Evolutionary conservation across 2,888 invertebrate genomes (phyloP).

Genomic region (Ypsolopha scabrella): DNA sequence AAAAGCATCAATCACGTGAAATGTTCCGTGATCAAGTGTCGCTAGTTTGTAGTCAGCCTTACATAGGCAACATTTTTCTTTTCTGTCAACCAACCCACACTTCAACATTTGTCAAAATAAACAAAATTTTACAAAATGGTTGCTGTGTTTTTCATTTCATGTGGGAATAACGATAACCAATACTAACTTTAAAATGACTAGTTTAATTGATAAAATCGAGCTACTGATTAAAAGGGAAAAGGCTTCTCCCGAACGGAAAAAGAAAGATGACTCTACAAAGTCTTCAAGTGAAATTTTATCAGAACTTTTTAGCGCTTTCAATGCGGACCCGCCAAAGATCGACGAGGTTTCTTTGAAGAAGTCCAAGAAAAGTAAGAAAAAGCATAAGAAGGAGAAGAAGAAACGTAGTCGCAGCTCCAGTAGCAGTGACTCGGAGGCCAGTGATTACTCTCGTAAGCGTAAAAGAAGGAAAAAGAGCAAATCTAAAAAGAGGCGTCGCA

Average conservation of each 20-base stretch:
- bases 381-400: conserved; percentile 73
- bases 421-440: conserved; percentile 42
- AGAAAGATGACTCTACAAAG: conserved; percentile 63
- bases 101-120: background rate
- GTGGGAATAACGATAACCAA: background rate
- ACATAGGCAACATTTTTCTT: no score
- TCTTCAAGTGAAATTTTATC: conserved; percentile 85
- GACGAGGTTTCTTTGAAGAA: conserved; percentile 46
- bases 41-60: background rate
- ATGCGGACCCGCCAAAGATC: conserved; percentile 76
- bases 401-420: conserved; percentile 55
- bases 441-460: conserved; percentile 64
- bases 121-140: background rate
- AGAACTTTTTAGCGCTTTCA: conserved; percentile 83
- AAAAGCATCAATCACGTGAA: no score
- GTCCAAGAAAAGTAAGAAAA: conserved; percentile 70
- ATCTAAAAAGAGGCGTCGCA: conserved; percentile 35
- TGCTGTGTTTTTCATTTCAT: background rate
- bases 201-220: conserved; percentile 56
- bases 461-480: conserved; percentile 72
- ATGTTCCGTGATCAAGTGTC: no score
- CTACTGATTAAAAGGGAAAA: conserved; percentile 56
- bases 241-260: conserved; percentile 51
- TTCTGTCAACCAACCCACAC: no score
- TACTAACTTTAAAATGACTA: conserved; percentile 28